Evolutionary conservation across 2,797 vertebrate genomes (phyloP), one percentile per base, ranked within the genome.

Genomic region (Micromesistius poutassou): DNA sequence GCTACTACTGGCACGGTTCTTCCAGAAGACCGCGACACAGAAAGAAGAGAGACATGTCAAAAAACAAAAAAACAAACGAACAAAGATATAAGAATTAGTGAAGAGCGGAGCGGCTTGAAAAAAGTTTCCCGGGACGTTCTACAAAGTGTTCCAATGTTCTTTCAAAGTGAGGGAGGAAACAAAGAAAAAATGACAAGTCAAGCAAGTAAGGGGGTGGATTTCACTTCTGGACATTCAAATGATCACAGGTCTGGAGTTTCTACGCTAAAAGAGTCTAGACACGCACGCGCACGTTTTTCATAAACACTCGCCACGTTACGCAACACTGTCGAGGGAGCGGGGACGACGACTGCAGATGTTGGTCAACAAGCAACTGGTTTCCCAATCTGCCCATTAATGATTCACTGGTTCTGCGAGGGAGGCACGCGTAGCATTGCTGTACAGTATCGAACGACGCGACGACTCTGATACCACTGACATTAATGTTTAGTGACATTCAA

Each of bases 121-220:
- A 28, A 35, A 22, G 62, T n/a, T 68, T 68, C n/a, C 25, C 62
- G 62, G 25, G 25, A 68, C n/a, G 25, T 68, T 25, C n/a, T 28
- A 13, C 62, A 28, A 28, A 68, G 62, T 68, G 62, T 28, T 66
- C 55, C 8, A 5, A 50, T 55, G 50, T 55, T 62, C 55, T 28
- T 68, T 28, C n/a, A 68, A 28, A 28, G 62, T 28, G n/a, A 28
- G 62, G n/a, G 62, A 28, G 62, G 62, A 68, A 62, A 50, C 46
- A 62, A 25, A 25, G 12, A 13, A 55, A 16, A 25, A 25, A 62
- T 62, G 86, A 93, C 85, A 93, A 93, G 86, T 91, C 90, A 76
- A 87, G 83, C 83, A 84, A 84, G 30, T 84, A 80, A 35, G 33
- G 85, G 86, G 85, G 85, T 79, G 82, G 13, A 78, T 76, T 66